Conservation (phyloP, 2,113 vertebrate genomes). For the Emberiza fucata region DNA sequence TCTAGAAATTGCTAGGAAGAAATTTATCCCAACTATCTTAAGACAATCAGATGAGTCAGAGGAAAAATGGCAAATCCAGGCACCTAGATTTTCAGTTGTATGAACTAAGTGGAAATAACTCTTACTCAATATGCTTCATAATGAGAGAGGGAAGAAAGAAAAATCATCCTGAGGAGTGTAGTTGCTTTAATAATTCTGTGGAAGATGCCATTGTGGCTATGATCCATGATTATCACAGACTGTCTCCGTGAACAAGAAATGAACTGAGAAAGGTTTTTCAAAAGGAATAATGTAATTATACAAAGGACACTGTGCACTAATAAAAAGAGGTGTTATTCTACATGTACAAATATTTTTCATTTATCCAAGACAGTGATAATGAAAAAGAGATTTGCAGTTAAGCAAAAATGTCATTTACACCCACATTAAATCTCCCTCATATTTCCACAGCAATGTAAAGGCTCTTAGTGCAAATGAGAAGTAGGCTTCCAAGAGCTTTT, state of each 20-base stretch:
- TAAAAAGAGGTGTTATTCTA: not conserved
- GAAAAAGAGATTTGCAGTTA: not conserved
- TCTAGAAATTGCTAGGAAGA: not conserved
- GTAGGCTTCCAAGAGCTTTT: not conserved
- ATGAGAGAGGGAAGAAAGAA: not conserved
- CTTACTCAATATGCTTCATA: not conserved
- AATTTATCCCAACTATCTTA: not conserved
- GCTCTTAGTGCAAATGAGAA: not conserved
- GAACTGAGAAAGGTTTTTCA: not conserved
- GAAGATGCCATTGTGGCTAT: not conserved
- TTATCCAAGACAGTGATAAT: not conserved
- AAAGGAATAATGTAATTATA: not conserved
- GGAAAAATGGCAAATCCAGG: not conserved
- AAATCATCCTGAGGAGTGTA: conserved; percentile 8
- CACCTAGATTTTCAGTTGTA: not conserved
- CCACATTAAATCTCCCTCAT: not conserved
- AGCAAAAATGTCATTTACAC: not conserved
- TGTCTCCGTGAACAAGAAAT: not conserved
- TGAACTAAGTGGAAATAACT: not conserved
- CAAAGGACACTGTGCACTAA: not conserved
- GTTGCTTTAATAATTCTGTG: not conserved
- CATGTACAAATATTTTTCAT: not conserved
- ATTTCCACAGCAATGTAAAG: not conserved
- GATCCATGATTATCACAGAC: not conserved
- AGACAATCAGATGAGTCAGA: not conserved